These are phyloP conservation scores for Acanthis flammea DNA, from an alignment of 2,797 vertebrate genomes.

Conservation along the genomic window DNA sequence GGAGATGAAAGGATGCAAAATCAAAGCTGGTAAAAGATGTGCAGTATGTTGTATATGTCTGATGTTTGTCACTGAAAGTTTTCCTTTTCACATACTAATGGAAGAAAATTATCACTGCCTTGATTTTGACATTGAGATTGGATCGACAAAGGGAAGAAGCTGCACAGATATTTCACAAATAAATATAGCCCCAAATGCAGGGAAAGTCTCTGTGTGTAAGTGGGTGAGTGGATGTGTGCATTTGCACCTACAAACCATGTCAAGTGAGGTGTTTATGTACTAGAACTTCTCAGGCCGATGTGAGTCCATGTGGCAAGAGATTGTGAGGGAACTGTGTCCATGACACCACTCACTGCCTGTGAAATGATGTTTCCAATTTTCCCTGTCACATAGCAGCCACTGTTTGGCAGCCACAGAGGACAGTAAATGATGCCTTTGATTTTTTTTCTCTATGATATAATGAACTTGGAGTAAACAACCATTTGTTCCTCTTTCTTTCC, in stretches of 20 bases:
- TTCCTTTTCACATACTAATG: background rate
- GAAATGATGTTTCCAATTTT: background rate
- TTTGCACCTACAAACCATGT: background rate
- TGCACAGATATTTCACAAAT: background rate
- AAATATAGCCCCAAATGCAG: background rate
- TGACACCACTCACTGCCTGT: background rate
- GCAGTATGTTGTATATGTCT: rapidly evolving
- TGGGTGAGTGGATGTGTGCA: background rate
- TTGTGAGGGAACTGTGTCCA: background rate
- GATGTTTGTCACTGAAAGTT: background rate
- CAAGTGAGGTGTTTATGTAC: background rate
- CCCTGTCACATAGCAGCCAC: background rate
- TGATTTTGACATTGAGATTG: background rate
- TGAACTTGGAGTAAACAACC: background rate
- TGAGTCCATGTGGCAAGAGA: background rate
- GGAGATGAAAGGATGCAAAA: background rate
- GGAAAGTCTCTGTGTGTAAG: background rate
- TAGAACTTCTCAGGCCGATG: background rate
- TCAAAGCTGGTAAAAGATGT: background rate
- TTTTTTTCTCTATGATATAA: background rate
- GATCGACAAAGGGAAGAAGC: background rate
- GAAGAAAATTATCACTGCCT: background rate
- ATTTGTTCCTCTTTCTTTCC: constrained; percentile 5
- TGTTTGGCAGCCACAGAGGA: background rate
- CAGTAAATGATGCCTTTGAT: background rate